A percentile compares a stretch with the other conserved stretches of the same genome.
Conservation (phyloP, 2,888 invertebrate species). For the Chrysomela aeneicollis region DNA sequence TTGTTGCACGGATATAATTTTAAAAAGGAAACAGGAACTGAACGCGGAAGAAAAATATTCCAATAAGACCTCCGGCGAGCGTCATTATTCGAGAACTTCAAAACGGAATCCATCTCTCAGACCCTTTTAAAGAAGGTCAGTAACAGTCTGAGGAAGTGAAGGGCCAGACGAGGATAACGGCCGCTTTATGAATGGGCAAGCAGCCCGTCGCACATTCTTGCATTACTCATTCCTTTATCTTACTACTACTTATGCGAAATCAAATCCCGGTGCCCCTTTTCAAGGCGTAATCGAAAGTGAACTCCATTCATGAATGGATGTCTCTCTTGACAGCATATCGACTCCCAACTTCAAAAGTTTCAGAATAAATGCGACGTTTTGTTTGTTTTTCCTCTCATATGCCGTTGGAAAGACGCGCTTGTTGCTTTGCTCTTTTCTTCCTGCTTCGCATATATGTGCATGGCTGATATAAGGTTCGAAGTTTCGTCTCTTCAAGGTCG, state of each 20-base stretch:
- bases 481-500: not conserved
- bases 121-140: slow-evolving; percentile 39
- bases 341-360: slow-evolving; percentile 31
- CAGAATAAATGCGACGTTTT: slow-evolving; percentile 20
- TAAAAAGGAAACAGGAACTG: slow-evolving; percentile 24
- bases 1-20: slow-evolving; percentile 32
- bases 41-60: slow-evolving; percentile 40
- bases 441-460: not conserved
- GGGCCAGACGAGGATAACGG: slow-evolving; percentile 38
- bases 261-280: slow-evolving; percentile 48
- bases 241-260: slow-evolving; percentile 48
- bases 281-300: slow-evolving; percentile 49
- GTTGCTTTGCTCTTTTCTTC: slow-evolving; percentile 10
- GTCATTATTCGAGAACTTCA: slow-evolving; percentile 46
- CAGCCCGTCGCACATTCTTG: slow-evolving; percentile 41
- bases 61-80: slow-evolving; percentile 44
- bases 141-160: slow-evolving; percentile 35
- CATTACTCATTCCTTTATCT: slow-evolving; percentile 46
- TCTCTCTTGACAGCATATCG: slow-evolving; percentile 5
- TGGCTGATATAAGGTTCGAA: not conserved
- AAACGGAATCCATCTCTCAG: slow-evolving; percentile 40
- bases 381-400: slow-evolving; percentile 24
- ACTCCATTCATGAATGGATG: slow-evolving; percentile 46
- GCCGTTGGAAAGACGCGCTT: slow-evolving; percentile 18
- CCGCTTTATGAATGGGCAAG: slow-evolving; percentile 44